Conservation (phyloP, 2,113 vertebrate genomes). For the Percopsis transmontana region DNA sequence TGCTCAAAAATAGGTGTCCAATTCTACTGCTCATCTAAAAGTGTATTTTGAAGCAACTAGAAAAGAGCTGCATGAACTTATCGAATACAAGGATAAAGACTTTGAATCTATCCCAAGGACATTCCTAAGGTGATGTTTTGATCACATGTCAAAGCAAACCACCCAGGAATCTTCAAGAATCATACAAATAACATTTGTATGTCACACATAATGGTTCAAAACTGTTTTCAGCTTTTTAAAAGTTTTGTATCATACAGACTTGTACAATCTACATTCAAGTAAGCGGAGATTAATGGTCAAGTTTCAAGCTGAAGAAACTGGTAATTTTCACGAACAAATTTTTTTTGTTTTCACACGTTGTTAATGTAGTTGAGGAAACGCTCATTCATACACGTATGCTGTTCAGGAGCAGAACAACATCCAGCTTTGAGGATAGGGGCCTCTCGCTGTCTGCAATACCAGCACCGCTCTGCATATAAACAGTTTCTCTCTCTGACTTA, state of each 20-base stretch:
- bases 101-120: not conserved
- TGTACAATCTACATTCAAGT: not conserved
- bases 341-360: constrained; percentile 18
- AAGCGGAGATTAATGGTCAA: not conserved
- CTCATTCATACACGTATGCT: constrained; percentile 48
- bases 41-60: not conserved
- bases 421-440: constrained; percentile 22
- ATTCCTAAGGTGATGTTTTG: not conserved
- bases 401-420: constrained; percentile 32
- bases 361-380: not conserved
- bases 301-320: not conserved
- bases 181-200: not conserved
- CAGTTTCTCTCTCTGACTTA: constrained; percentile 42
- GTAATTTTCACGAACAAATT: constrained; percentile 5
- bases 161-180: not conserved
- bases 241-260: not conserved
- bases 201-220: not conserved
- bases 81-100: not conserved
- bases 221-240: constrained; percentile 6
- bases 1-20: constrained; percentile 56
- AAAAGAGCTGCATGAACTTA: not conserved
- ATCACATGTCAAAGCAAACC: not conserved
- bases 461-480: constrained; percentile 42
- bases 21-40: not conserved
- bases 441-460: constrained; percentile 24